These are phyloP conservation scores for Buteo buteo DNA, from an alignment of 2,113 vertebrate species.

Conservation along the genomic window DNA sequence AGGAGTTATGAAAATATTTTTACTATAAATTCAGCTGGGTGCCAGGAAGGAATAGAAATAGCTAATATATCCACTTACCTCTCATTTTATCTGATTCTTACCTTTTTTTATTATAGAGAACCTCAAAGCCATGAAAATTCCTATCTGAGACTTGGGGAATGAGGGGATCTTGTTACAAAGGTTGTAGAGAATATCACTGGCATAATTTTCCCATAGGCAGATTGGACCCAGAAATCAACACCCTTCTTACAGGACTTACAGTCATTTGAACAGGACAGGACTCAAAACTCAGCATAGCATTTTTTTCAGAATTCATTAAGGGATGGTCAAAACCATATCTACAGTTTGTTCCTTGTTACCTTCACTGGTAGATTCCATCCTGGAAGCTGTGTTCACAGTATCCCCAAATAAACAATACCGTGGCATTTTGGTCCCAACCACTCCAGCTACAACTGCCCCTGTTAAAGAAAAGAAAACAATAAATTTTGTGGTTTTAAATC, in stretches of 20 bases:
- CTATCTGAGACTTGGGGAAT: not conserved
- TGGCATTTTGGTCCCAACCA: constrained; percentile 92
- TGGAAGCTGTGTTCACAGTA: constrained; percentile 88
- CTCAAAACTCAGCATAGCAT: not conserved
- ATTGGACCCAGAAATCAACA: not conserved
- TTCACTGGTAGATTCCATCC: constrained; percentile 90
- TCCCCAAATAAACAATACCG: constrained; percentile 91
- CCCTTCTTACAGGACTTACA: not conserved
- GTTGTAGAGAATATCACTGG: not conserved
- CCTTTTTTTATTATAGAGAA: not conserved
- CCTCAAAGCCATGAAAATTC: not conserved
- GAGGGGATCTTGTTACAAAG: not conserved
- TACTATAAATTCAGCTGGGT: not conserved
- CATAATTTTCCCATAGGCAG: not conserved
- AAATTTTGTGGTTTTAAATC: not conserved
- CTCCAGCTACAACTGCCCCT: constrained; percentile 88
- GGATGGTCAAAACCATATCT: not conserved
- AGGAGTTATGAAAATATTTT: not conserved
- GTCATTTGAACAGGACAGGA: not conserved
- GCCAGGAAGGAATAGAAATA: not conserved
- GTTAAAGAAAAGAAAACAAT: not conserved
- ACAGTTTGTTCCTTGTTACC: constrained; percentile 53
- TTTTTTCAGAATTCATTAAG: not conserved
- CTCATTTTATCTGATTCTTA: not conserved
- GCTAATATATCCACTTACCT: not conserved